Conservation (phyloP, 2,888 invertebrate genomes). For the Saturnia pavonia region DNA sequence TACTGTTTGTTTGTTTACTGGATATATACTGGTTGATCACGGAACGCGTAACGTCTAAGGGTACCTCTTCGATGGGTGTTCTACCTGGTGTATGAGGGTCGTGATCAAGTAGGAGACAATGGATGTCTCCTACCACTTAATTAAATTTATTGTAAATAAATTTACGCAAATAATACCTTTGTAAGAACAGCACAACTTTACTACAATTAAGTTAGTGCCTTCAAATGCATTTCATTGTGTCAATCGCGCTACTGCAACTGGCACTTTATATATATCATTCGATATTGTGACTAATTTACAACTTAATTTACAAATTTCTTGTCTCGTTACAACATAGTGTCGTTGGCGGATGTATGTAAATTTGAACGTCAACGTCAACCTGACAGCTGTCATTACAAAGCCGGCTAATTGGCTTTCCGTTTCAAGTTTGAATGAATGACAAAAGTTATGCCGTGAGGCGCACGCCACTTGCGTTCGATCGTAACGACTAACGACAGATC, state of each 20-base stretch:
- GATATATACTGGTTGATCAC: too few species aligned
- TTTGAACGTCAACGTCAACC: neutral
- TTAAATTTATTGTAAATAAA: too few species aligned
- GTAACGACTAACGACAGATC: neutral
- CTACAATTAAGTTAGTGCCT: too few species aligned
- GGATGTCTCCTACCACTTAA: too few species aligned
- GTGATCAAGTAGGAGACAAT: too few species aligned
- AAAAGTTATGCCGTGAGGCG: constrained; percentile 1
- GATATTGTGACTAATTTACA: neutral
- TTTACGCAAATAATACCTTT: too few species aligned
- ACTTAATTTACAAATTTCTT: neutral
- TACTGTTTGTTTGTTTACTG: too few species aligned
- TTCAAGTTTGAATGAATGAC: constrained; percentile 7
- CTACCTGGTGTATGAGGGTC: too few species aligned
- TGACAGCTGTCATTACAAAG: constrained; percentile 15
- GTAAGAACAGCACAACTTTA: too few species aligned
- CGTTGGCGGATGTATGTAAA: constrained; percentile 3
- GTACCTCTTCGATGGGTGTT: too few species aligned
- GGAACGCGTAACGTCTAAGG: too few species aligned
- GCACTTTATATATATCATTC: neutral
- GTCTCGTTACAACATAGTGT: neutral
- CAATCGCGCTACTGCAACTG: neutral
- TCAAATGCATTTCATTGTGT: too few species aligned
- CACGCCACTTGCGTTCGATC: neutral
- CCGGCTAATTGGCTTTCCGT: constrained; percentile 13